Evolutionary conservation across 2,113 vertebrate species (phyloP).

Genomic region (Chaetodon trifascialis): DNA sequence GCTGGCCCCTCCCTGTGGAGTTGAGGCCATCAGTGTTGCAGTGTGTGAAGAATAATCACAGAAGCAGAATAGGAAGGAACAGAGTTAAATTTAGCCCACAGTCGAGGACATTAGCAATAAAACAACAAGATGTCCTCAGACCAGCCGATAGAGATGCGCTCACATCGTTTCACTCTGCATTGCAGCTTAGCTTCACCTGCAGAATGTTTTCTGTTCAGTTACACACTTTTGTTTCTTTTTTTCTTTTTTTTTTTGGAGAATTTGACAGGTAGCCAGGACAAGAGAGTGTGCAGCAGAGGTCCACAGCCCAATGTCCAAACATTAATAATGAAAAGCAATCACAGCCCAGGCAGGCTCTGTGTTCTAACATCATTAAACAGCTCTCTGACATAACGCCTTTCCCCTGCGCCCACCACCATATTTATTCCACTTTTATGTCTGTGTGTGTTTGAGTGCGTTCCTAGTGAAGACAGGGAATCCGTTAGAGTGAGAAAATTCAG

Average conservation of each 20-base stretch:
- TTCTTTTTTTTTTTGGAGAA: neutral
- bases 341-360: conserved; percentile 32
- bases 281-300: conserved; percentile 28
- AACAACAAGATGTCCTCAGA: conserved; percentile 43
- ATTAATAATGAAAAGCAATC: conserved; percentile 36
- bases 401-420: conserved; percentile 56
- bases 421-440: conserved; percentile 62
- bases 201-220: neutral
- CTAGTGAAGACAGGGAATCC: conserved; percentile 50
- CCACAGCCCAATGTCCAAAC: conserved; percentile 37
- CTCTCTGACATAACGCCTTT: conserved; percentile 56
- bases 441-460: conserved; percentile 54
- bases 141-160: conserved; percentile 41
- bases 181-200: conserved; percentile 46
- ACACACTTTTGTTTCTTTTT: neutral
- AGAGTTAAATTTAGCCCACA: conserved; percentile 72
- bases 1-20: conserved; percentile 55
- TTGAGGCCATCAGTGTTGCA: conserved; percentile 67
- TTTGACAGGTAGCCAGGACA: conserved; percentile 30
- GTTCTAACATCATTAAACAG: conserved; percentile 58
- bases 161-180: conserved; percentile 49
- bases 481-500: conserved; percentile 44
- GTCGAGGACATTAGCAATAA: conserved; percentile 49
- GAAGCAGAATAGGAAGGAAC: conserved; percentile 60
- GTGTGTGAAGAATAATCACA: conserved; percentile 75